Evolutionary conservation across 1,140 invertebrate species (phyloP).

Genomic region (fruit fly (Drosophila melanogaster)): Release_6_plus_ISO1_MT NT_033779.5:9905001-9905500

Average conservation of each 20-base stretch:
- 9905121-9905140: constrained; percentile 72
- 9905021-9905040: constrained; percentile 74
- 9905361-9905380: constrained; percentile 32
- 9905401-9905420: constrained; percentile 43
- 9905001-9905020: constrained; percentile 43
- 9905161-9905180: constrained; percentile 85
- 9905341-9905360: constrained; percentile 21
- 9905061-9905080: constrained; percentile 84
- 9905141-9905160: constrained; percentile 67
- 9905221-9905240: constrained; percentile 44
- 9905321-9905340: constrained; percentile 4
- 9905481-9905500: constrained; percentile 23
- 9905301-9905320: constrained; percentile 13
- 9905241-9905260: constrained; percentile 49
- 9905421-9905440: constrained; percentile 64
- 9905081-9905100: constrained; percentile 79
- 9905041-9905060: constrained; percentile 84
- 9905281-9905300: constrained; percentile 68
- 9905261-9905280: constrained; percentile 53
- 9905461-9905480: constrained; percentile 16
- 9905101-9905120: constrained; percentile 68
- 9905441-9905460: constrained; percentile 51
- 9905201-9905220: constrained; percentile 89
- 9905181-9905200: constrained; percentile 93
- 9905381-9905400: constrained; percentile 23